Evolutionary conservation across 2,888 invertebrate genomes (phyloP).

Genomic region (Macropis europaea): DNA sequence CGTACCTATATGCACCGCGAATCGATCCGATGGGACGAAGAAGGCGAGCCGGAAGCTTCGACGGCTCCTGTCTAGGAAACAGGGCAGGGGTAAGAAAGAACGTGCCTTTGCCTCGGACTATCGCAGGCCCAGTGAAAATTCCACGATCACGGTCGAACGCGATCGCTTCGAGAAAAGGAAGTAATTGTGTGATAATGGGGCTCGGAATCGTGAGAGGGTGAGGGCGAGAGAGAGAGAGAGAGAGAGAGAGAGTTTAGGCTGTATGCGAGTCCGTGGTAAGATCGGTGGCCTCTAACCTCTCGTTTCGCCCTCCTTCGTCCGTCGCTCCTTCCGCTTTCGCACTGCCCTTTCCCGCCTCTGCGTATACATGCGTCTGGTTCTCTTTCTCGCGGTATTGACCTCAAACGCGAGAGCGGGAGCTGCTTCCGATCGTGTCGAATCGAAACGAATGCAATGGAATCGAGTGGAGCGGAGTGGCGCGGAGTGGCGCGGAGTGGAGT

Average conservation of each 20-base stretch:
- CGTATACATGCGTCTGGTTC: no score
- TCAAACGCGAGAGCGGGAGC: conserved; percentile 30
- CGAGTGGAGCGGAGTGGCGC: no score
- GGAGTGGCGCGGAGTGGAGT: no score
- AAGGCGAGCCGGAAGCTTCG: no score
- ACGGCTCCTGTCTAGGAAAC: neutral
- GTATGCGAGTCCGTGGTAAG: conserved; percentile 27
- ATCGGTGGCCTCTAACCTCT: conserved; percentile 30
- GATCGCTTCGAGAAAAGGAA: conserved; percentile 42
- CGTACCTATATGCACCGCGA: no score
- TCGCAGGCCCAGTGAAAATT: conserved; percentile 16
- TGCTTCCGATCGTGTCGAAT: conserved; percentile 15
- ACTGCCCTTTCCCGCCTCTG: neutral
- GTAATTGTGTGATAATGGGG: conserved; percentile 56
- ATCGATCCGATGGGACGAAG: no score
- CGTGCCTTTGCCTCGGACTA: conserved; percentile 19
- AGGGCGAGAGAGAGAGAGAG: neutral
- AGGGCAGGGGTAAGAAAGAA: conserved; percentile 8
- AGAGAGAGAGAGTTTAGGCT: conserved; percentile 6
- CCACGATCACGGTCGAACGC: conserved; percentile 28
- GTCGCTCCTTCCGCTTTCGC: neutral
- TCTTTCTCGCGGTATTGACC: conserved; percentile 22
- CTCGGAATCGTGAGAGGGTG: conserved; percentile 53
- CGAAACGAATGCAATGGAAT: neutral
- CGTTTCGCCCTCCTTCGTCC: neutral